phyloP scores from a whole-genome alignment of 2,888 invertebrate genomes.

The Pammene aurita region DNA sequence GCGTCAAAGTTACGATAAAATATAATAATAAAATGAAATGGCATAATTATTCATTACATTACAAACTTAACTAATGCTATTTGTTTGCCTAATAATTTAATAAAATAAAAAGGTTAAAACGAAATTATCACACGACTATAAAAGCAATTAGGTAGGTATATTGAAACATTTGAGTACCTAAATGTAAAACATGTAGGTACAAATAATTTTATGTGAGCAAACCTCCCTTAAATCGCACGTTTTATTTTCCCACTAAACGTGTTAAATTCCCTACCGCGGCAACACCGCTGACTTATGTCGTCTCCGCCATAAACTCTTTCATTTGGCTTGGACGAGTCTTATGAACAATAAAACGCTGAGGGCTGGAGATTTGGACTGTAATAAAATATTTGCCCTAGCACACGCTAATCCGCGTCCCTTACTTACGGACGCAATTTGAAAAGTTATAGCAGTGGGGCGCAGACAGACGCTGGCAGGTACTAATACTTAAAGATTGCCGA shows the following conservation, averaged over 20 bases:
- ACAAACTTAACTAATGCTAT: neutral
- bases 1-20: neutral
- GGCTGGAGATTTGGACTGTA: constrained; percentile 83
- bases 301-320: constrained; percentile 80
- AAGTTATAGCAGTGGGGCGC: constrained; percentile 65
- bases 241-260: constrained; percentile 51
- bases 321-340: constrained; percentile 83
- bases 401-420: constrained; percentile 81
- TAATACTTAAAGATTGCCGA: constrained; percentile 23
- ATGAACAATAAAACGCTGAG: constrained; percentile 84
- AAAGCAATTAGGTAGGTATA: too few relatives aligned
- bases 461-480: constrained; percentile 35
- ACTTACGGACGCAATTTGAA: constrained; percentile 81
- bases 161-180: too few relatives aligned
- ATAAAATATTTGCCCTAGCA: constrained; percentile 83
- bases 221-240: constrained; percentile 14
- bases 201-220: constrained; percentile 16
- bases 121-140: neutral
- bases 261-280: constrained; percentile 61
- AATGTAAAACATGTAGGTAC: neutral
- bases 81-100: neutral
- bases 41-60: neutral
- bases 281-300: constrained; percentile 78
- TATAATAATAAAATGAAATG: neutral
- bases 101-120: neutral